Percentiles rank a stretch among this genome's conserved stretches.
Evolutionary conservation across 2,888 invertebrate genomes (phyloP).

Genomic region (Lacanobia wlatinum): DNA sequence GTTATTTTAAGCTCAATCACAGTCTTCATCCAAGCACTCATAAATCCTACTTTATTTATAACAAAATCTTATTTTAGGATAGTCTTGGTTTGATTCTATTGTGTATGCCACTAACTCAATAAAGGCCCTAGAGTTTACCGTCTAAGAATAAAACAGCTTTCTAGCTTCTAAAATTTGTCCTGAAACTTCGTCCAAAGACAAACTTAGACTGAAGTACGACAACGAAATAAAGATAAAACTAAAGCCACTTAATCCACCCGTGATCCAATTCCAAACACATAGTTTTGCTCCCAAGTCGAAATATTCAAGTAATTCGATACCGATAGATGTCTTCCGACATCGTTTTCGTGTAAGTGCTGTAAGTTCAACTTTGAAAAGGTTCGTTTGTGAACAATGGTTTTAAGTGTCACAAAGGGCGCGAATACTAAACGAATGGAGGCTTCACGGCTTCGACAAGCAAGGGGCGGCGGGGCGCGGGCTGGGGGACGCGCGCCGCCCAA

Average conservation of each 20-base stretch:
- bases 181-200: conserved; percentile 12
- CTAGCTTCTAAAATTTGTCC: neutral
- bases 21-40: neutral
- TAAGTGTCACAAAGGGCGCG: conserved; percentile 90
- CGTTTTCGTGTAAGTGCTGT: conserved; percentile 71
- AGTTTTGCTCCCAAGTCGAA: conserved; percentile 20
- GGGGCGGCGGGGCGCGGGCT: conserved; percentile 67
- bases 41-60: neutral
- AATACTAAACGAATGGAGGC: conserved; percentile 87
- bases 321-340: conserved; percentile 59
- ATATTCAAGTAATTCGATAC: conserved; percentile 49
- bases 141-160: neutral
- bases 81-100: neutral
- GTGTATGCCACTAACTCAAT: neutral
- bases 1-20: neutral
- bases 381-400: conserved; percentile 87
- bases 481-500: conserved; percentile 60
- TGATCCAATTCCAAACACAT: conserved; percentile 39
- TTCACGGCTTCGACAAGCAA: conserved; percentile 73
- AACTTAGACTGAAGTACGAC: conserved; percentile 5
- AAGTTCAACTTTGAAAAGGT: conserved; percentile 78
- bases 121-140: neutral
- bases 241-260: conserved; percentile 30
- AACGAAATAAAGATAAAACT: conserved; percentile 12
- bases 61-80: neutral